A percentile compares a stretch with the other conserved stretches of the same genome.
Evolutionary conservation across 2,888 invertebrate species (phyloP).

Genomic region (Trichogramma evanescens): DNA sequence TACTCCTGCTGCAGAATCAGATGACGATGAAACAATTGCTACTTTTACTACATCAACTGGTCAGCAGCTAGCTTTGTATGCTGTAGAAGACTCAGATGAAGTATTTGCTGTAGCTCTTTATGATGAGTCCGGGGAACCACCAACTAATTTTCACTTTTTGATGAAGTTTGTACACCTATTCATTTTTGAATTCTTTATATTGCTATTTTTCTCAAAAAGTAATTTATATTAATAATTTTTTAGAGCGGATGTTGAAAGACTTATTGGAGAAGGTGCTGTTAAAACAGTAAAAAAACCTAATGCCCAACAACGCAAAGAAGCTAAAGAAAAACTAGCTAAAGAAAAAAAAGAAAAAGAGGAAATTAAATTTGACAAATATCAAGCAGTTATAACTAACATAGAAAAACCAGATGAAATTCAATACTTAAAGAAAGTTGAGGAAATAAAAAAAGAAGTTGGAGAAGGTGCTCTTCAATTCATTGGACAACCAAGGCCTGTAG

Average conservation of each 20-base stretch:
- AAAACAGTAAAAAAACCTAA: constrained; percentile 42
- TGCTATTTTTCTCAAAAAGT: background rate
- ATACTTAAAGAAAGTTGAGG: background rate
- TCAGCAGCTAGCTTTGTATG: constrained; percentile 42
- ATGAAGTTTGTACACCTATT: constrained; percentile 34
- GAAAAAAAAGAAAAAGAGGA: constrained; percentile 9
- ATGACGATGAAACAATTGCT: constrained; percentile 43
- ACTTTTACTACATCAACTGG: constrained; percentile 43
- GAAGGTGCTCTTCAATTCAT: background rate
- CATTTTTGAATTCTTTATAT: background rate
- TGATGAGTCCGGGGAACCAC: constrained; percentile 43
- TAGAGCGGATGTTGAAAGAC: constrained; percentile 42
- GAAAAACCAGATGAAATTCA: background rate
- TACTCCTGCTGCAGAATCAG: constrained; percentile 30
- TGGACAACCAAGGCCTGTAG: background rate
- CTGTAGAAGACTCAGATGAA: constrained; percentile 44
- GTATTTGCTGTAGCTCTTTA: constrained; percentile 44
- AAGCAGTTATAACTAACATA: background rate
- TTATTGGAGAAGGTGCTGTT: constrained; percentile 45
- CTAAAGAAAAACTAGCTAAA: background rate
- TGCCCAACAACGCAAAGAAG: constrained; percentile 2
- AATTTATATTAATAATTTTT: constrained; percentile 16
- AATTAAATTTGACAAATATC: constrained; percentile 12
- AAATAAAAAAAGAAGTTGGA: background rate
- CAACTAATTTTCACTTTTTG: constrained; percentile 43